phyloP scores from a whole-genome alignment of 2,113 vertebrate genomes.

The Nothoprocta pentlandii region DNA sequence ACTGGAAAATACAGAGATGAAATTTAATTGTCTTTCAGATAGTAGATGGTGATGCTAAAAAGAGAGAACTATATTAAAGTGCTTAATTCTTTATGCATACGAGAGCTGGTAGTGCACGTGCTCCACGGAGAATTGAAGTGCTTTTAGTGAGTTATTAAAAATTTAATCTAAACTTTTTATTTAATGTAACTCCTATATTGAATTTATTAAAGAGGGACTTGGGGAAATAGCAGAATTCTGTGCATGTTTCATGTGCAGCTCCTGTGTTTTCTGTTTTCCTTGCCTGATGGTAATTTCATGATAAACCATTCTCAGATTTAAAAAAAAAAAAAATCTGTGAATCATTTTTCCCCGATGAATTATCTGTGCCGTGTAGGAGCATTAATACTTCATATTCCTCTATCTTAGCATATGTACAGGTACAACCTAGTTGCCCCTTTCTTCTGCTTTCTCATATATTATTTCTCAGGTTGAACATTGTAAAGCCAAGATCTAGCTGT shows the following conservation, averaged over 20 bases:
- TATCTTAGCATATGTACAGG: background rate
- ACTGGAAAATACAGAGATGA: background rate
- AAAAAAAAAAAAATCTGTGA: background rate
- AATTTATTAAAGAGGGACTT: conserved; percentile 69
- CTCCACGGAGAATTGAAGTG: background rate
- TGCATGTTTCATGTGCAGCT: background rate
- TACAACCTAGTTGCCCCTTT: background rate
- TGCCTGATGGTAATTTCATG: background rate
- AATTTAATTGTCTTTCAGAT: background rate
- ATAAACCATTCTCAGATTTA: background rate
- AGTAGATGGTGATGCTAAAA: background rate
- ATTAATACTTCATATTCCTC: background rate
- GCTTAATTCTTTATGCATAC: conserved; percentile 10
- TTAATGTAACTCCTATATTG: conserved; percentile 31
- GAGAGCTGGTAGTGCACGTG: background rate
- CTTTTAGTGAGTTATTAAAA: conserved; percentile 75
- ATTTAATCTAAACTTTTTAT: conserved; percentile 71
- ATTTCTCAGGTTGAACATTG: background rate
- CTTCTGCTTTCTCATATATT: background rate
- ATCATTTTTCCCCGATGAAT: background rate
- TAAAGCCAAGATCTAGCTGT: background rate
- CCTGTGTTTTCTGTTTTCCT: background rate
- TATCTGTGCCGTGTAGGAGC: background rate
- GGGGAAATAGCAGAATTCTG: background rate
- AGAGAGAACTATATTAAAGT: background rate